Evolutionary conservation across 2,888 invertebrate species (phyloP), one percentile per base, ranked within the genome.

Genomic region (Leucoptera coffeella): DNA sequence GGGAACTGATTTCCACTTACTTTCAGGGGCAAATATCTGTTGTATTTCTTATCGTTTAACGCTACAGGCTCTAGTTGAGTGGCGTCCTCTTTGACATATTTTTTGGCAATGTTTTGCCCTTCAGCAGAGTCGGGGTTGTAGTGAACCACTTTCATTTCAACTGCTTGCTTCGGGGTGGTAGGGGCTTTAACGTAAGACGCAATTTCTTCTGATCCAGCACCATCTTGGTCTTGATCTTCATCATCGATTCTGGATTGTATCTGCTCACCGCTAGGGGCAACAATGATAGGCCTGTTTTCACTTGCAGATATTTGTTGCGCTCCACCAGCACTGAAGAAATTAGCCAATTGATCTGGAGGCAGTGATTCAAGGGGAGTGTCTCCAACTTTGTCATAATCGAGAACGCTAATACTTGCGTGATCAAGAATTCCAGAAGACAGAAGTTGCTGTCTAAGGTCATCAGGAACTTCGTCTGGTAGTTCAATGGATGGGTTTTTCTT

Each of bases 301-400:
- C 85, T 85, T 24, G 75, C 64, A 13, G 81, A 75, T 30, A 83
- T 75, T 46, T 85, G 83, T 34, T 83, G 77, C 4, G 72, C 84
- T 29, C 87, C 87, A 27, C 88, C 89, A n/a, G 84, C 85, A 12
- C 82, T 79, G 43, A 87, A 89, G 54, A 90, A 88, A 50, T 89
- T 88, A 19, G 87, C 87, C 30, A 90, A 54, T 38, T 89, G 89
- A 53, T 90, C 88, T 27, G 88, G 86, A 2, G 89, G 88, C 26
- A 90, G 55, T 33, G 83, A 85, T 34, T 88, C 88, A 26, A 90
- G 62, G 4, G 86, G 82, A 28, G 87, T 87, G 34, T 87, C 89
- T 15, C 90, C 89, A 21, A 88, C 81, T 67, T 90, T 89, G 43
- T 90, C 89, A 41, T 90, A 90, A 56, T 90, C 89, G 30, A 90